These are phyloP conservation scores for Sarcophilus harrisii DNA, from an alignment of 2,797 vertebrate species.

Conservation along the genomic window DNA sequence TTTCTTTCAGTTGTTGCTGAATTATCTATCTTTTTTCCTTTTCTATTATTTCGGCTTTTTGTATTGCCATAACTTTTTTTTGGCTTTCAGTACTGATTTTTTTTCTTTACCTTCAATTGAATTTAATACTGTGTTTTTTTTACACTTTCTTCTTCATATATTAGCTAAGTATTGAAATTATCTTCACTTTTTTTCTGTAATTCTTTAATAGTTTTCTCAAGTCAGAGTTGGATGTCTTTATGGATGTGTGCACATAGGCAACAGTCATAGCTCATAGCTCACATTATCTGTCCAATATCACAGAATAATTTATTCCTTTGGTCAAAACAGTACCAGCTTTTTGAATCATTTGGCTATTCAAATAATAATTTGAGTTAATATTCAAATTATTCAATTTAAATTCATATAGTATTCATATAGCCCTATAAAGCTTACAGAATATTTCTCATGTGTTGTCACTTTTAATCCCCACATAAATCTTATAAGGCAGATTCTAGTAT, in stretches of 20 bases:
- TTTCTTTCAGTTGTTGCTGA: neutral
- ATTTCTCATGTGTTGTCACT: neutral
- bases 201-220: neutral
- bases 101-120: neutral
- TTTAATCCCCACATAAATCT: neutral
- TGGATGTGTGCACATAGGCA: neutral
- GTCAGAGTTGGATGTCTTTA: neutral
- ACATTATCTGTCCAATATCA: neutral
- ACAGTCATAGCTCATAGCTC: neutral
- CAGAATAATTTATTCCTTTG: neutral
- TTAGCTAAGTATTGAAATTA: neutral
- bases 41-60: neutral
- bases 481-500: neutral
- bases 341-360: neutral
- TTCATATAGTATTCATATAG: neutral
- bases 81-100: neutral
- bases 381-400: too few species aligned
- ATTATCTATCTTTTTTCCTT: neutral
- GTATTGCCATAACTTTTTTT: neutral
- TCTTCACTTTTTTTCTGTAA: neutral
- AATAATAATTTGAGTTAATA: neutral
- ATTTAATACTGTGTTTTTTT: neutral
- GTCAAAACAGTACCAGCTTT: neutral
- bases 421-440: neutral
- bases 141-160: neutral